phyloP scores from a whole-genome alignment of 2,797 vertebrate species.

The Poeciliopsis turneri region DNA sequence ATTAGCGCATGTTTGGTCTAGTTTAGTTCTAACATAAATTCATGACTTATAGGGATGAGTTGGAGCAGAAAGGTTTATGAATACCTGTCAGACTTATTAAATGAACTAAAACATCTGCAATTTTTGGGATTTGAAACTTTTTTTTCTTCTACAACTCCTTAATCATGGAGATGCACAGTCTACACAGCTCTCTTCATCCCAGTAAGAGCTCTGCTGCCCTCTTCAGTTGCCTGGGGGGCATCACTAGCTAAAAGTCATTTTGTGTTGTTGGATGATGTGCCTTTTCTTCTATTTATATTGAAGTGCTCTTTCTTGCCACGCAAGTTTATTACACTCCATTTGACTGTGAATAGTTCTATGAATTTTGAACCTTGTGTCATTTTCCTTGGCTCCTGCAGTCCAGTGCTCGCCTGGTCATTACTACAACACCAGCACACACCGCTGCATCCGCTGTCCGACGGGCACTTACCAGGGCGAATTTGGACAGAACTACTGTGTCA shows the following conservation, averaged over 20 bases:
- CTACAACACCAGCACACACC: conserved; percentile 95
- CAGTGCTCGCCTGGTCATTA: conserved; percentile 98
- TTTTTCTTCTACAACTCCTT: conserved; percentile 1
- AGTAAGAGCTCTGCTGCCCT: conserved; percentile 59
- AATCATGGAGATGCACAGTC: not conserved
- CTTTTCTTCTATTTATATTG: not conserved
- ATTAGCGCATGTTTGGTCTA: conserved; percentile 11
- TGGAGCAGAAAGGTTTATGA: conserved; percentile 15
- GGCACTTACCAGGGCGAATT: conserved; percentile 94
- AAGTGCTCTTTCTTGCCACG: not conserved
- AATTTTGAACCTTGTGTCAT: conserved; percentile 4
- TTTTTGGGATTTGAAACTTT: conserved; percentile 6
- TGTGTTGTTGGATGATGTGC: not conserved
- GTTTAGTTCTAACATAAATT: conserved; percentile 10
- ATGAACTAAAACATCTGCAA: conserved; percentile 30
- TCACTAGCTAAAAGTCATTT: not conserved
- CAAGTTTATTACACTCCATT: not conserved
- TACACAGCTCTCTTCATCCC: not conserved
- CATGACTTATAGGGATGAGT: conserved; percentile 3
- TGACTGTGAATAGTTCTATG: not conserved
- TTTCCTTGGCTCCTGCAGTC: conserved; percentile 78
- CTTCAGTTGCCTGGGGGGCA: conserved; percentile 46
- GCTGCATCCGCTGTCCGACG: conserved; percentile 90
- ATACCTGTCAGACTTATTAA: conserved; percentile 14
- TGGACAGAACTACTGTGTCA: conserved; percentile 92